Conservation (phyloP, 2,888 invertebrate species). For the Andrena haemorrhoa region DNA sequence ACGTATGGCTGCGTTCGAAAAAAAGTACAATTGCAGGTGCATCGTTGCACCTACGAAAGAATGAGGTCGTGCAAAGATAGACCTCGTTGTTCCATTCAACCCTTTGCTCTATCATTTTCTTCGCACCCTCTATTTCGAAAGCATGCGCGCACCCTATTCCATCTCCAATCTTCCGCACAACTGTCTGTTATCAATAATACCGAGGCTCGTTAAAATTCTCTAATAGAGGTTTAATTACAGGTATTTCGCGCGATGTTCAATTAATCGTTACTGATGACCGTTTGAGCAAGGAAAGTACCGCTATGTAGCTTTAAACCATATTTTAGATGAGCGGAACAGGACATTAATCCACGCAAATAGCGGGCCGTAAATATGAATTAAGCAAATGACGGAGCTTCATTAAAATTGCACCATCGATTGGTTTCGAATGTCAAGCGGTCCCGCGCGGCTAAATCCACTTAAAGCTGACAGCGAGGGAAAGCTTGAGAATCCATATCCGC, state of each 20-base stretch:
- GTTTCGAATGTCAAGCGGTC: constrained; percentile 52
- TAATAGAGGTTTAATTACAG: too few relatives aligned
- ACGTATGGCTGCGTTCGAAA: too few relatives aligned
- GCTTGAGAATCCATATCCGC: constrained; percentile 18
- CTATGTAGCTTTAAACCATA: constrained; percentile 22
- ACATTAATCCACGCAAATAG: constrained; percentile 39
- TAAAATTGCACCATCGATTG: constrained; percentile 64
- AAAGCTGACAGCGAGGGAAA: constrained; percentile 34
- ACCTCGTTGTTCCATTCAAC: too few relatives aligned
- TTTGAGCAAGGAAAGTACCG: constrained; percentile 3
- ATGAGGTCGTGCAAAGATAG: too few relatives aligned
- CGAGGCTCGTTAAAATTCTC: too few relatives aligned
- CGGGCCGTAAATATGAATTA: constrained; percentile 59
- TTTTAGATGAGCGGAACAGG: constrained; percentile 24
- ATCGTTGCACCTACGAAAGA: constrained; percentile 17
- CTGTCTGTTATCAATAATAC: too few relatives aligned
- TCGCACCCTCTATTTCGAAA: too few relatives aligned
- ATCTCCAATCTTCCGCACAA: too few relatives aligned
- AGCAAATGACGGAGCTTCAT: constrained; percentile 58
- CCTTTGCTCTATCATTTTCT: too few relatives aligned
- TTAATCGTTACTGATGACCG: too few relatives aligned
- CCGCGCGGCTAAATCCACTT: constrained; percentile 53
- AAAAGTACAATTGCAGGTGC: constrained; percentile 2
- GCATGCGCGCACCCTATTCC: too few relatives aligned
- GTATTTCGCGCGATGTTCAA: too few relatives aligned